phyloP scores from a whole-genome alignment of 1,140 invertebrate genomes.

The Trichomalopsis sarcophagae region DNA sequence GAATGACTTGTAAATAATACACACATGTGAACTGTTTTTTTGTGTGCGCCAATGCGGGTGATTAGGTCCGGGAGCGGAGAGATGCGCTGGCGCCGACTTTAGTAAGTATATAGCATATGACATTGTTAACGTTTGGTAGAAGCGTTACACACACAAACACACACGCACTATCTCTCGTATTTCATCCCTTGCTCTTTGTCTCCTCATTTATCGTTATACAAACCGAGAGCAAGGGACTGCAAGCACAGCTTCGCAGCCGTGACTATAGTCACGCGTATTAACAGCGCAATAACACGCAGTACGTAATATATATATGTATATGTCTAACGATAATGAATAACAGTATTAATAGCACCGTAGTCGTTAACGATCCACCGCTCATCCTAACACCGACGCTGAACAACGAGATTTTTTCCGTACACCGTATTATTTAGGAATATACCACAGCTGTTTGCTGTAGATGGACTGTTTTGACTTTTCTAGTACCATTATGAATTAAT shows the following conservation, averaged over 20 bases:
- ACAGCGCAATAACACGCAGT: neutral
- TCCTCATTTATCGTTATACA: too few species aligned
- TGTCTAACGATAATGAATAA: neutral
- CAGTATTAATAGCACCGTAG: neutral
- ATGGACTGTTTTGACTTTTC: too few species aligned
- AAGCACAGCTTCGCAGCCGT: neutral
- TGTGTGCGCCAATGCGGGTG: slow-evolving; percentile 72
- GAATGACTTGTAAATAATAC: slow-evolving; percentile 70
- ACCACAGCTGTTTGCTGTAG: neutral
- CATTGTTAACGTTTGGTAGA: slow-evolving; percentile 55
- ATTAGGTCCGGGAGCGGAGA: slow-evolving; percentile 76
- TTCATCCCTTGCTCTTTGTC: neutral
- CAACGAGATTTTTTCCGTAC: neutral
- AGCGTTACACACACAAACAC: neutral
- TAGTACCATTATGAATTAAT: too few species aligned
- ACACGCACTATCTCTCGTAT: neutral
- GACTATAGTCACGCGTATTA: neutral
- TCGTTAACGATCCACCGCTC: neutral
- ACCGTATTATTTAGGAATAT: neutral
- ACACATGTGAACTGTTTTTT: slow-evolving; percentile 72
- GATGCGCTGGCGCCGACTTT: slow-evolving; percentile 75
- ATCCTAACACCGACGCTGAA: neutral
- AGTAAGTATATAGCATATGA: slow-evolving; percentile 74
- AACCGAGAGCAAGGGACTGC: neutral
- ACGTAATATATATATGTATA: too few species aligned